Percentiles rank a stretch among this genome's conserved stretches.
Conservation (phyloP, 1,140 invertebrate genomes). For the Anoplophora glabripennis region DNA sequence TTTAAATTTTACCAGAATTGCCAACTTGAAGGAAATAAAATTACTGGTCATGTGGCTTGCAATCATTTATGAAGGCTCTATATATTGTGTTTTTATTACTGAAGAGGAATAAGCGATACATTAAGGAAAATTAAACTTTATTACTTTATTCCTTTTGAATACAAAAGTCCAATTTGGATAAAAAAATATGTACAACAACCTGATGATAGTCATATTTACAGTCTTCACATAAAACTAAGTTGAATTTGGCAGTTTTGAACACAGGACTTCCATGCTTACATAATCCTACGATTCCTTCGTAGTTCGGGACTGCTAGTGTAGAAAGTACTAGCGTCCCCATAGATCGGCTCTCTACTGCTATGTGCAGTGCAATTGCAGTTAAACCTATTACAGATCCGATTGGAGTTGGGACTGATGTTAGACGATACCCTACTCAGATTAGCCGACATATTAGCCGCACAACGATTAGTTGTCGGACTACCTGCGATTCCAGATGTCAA, state of each 20-base stretch:
- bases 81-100: too few species aligned
- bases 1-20: too few species aligned
- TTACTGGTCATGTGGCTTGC: too few species aligned
- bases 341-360: constrained; percentile 34
- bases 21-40: too few species aligned
- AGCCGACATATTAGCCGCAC: constrained; percentile 7
- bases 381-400: constrained; percentile 20
- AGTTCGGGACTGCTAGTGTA: constrained; percentile 36
- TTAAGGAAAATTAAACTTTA: too few species aligned
- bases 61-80: too few species aligned
- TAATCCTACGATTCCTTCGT: constrained; percentile 34
- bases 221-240: constrained; percentile 6
- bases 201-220: constrained; percentile 2
- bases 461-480: constrained; percentile 1
- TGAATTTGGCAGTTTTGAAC: not conserved
- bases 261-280: constrained; percentile 20
- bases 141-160: too few species aligned
- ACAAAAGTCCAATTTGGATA: too few species aligned
- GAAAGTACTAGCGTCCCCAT: constrained; percentile 40
- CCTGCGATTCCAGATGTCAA: not conserved
- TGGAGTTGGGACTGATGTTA: too few species aligned
- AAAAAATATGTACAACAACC: constrained; percentile 3
- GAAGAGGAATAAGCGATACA: too few species aligned
- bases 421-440: constrained; percentile 5
- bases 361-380: constrained; percentile 28